A percentile compares a stretch with the other conserved stretches of the same genome.
phyloP scores from a whole-genome alignment of 2,888 invertebrate genomes.

The Lycophotia porphyrea region DNA sequence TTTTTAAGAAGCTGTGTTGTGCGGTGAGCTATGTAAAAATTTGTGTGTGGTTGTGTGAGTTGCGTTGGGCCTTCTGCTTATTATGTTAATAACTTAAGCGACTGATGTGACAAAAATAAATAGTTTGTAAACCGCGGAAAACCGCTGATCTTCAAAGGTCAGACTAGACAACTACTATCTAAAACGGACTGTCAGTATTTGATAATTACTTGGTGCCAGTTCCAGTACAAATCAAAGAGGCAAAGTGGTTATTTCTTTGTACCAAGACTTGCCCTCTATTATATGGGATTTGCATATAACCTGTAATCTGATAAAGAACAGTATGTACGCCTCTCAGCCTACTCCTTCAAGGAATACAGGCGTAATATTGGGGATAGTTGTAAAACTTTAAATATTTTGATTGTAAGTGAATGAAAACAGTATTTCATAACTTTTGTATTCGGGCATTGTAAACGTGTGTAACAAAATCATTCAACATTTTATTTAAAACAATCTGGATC shows the following conservation, averaged over 20 bases:
- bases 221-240: neutral
- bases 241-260: neutral
- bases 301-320: neutral
- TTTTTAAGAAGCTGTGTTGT: slow-evolving; percentile 57
- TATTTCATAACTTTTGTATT: neutral
- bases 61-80: slow-evolving; percentile 45
- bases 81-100: neutral
- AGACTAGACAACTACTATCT: neutral
- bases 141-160: neutral
- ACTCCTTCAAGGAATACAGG: neutral
- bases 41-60: slow-evolving; percentile 41
- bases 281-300: neutral
- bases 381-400: neutral
- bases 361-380: neutral
- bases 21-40: slow-evolving; percentile 50
- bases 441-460: neutral
- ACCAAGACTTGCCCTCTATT: neutral
- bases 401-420: neutral
- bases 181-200: neutral
- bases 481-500: neutral
- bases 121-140: no score
- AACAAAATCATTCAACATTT: neutral
- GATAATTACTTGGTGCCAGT: neutral
- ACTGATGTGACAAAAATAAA: neutral
- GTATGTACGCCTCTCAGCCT: neutral